Evolutionary conservation across 64 coral and sea anemone species (phyloP), one percentile per base, ranked within the genome.

Genomic region (Montipora cactus): DNA sequence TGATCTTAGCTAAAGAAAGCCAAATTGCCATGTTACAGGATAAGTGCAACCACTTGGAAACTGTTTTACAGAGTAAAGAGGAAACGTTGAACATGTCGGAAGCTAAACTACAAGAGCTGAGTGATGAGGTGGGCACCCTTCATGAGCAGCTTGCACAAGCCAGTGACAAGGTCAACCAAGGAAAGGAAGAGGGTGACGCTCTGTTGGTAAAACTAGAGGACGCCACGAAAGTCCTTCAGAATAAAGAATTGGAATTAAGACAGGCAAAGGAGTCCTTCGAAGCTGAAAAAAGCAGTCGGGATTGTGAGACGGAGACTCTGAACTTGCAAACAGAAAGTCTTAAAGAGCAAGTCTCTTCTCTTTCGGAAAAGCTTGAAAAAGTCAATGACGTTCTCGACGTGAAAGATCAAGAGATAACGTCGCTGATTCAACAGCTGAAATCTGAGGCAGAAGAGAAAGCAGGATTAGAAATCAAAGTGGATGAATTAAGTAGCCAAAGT

Each of bases 351-450:
- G 15, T 89, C 5, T 55, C 59, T 1, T 79, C 72, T 0, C 57
- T 79, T 3, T 21, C 23, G 25, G 87, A 89, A 46, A 89, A 74
- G 12, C 19, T 89, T 7, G 66, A 91, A 37, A 80, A 82, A 58
- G 20, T 59, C 19, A 16, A 16, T 20, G 50, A 21, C 12, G 64
- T 59, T 44, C 20, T 74, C 11, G 79, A 91, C 11, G 28, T 16
- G 7, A 82, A 74, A 81, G 80, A 82, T 58, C 79, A 45, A 44
- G 89, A 91, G 47, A 91, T 91, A 57, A 58, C 51, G 3, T 28
- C 79, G 5, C 47, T 97, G 23, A 97, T 87, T 51, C 46, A 62
- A 75, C 79, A 94, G 81, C 37, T 97, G 5, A 89, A 90, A 11
- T 19, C 55, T 69, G 81, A 77, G 14, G 61, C 80, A 80, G 83